A percentile compares a stretch with the other conserved stretches of the same genome.
phyloP scores from a whole-genome alignment of 2,113 vertebrate species.

The Halcyon senegalensis region DNA sequence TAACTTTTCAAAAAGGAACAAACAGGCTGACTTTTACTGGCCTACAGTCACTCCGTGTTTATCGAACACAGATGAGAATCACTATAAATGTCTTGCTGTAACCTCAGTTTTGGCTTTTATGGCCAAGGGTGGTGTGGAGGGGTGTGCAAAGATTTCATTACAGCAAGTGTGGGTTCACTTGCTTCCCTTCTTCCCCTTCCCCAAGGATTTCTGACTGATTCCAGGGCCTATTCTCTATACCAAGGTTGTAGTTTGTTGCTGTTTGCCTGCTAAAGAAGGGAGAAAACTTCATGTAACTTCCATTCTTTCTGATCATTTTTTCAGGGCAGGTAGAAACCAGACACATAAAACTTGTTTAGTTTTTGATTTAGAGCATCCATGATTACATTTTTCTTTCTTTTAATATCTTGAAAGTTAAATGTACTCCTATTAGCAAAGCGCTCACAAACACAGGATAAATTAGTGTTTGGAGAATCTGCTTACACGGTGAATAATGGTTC shows the following conservation, averaged over 20 bases:
- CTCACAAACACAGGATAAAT: not conserved
- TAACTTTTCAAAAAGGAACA: constrained; percentile 8
- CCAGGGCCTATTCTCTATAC: not conserved
- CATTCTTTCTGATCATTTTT: not conserved
- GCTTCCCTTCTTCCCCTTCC: not conserved
- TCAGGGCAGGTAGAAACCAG: not conserved
- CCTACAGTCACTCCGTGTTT: not conserved
- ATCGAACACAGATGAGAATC: not conserved
- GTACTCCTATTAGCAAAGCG: not conserved
- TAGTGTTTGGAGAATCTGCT: not conserved
- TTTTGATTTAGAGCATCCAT: not conserved
- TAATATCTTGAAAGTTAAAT: not conserved
- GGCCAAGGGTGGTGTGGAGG: not conserved
- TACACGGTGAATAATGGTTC: not conserved
- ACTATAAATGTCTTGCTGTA: constrained; percentile 16
- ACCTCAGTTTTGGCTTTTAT: not conserved
- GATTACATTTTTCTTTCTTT: not conserved
- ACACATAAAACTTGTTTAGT: not conserved
- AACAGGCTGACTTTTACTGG: constrained; percentile 36
- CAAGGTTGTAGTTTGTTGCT: not conserved
- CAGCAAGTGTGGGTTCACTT: not conserved
- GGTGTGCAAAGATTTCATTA: not conserved
- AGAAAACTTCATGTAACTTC: not conserved
- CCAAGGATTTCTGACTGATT: not conserved
- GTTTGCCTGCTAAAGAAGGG: not conserved